Evolutionary conservation across 2,113 vertebrate genomes (phyloP), one percentile per base, ranked within the genome.

Genomic region (Periophthalmus modestus): DNA sequence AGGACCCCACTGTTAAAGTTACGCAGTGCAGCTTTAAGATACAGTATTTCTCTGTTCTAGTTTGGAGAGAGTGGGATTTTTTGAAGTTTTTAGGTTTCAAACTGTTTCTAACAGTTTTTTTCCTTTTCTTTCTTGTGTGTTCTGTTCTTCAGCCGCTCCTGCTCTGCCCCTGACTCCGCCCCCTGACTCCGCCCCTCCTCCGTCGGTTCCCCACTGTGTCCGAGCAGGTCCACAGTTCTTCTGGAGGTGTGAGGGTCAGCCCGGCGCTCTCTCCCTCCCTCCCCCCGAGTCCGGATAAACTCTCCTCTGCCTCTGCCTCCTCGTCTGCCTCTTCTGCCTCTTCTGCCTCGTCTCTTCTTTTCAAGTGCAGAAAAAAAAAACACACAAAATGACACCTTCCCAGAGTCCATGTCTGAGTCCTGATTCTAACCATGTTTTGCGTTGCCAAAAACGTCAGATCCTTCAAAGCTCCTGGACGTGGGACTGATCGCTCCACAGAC

Each of bases 181-280:
- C 68, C 77, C 93, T 21, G 94, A 95, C 81, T 83, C 84, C 7
- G 2, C 62, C 62, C 48, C 66, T 67, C 39, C 66, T 15, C 72
- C 89, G 68, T 87, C 82, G 43, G 91, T 96, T 1, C 92, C 92
- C 91, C 68, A 91, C 94, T 58, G 92, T 95, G 66, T 95, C 94
- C 84, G 95, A 93, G 74, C 94, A 94, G 57, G 87, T 94, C 55
- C 94, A 94, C 78, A 91, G 78, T 84, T 92, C 92, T 43, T 90
- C 91, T 68, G 93, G 94, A 68, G 86, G 91, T 33, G 83, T 92
- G 68, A 93, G 92, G 58, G 92, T 93, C 91, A 94, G 93, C 23
- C 7, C 83, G 57, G 76, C 66, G 15, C 57, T 59, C 82, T 82
- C 82, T 61, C 84, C 77, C 81, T 79, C 69, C 91, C 91, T 92